Percentiles rank a stretch among this genome's conserved stretches.
These are phyloP conservation scores for Allobates femoralis DNA, from an alignment of 2,797 vertebrate species.

Conservation along the genomic window DNA sequence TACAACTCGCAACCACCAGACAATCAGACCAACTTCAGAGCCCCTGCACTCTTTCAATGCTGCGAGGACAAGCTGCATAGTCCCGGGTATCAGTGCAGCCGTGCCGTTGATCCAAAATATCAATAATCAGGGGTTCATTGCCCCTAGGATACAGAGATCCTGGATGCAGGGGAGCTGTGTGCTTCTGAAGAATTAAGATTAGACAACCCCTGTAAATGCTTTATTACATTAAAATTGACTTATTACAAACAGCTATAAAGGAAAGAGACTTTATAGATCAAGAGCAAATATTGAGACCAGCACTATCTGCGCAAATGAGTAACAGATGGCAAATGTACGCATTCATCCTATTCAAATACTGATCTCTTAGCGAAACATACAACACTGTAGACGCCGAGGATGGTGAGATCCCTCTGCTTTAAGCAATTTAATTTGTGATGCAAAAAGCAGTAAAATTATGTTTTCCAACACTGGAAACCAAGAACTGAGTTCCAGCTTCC, in stretches of 20 bases:
- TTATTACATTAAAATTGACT: not conserved
- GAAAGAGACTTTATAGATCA: slow-evolving; percentile 4
- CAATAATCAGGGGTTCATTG: too few relatives aligned
- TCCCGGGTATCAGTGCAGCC: too few relatives aligned
- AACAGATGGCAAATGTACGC: slow-evolving; percentile 16
- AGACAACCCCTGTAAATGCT: not conserved
- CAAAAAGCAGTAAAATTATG: slow-evolving; percentile 39
- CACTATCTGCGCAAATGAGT: not conserved
- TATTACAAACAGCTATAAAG: not conserved
- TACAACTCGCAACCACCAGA: too few relatives aligned
- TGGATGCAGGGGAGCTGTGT: too few relatives aligned
- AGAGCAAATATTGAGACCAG: not conserved
- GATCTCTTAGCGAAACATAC: slow-evolving; percentile 1
- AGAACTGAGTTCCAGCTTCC: slow-evolving; percentile 28
- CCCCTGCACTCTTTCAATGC: too few relatives aligned
- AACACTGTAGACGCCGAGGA: not conserved
- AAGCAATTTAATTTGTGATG: slow-evolving; percentile 9
- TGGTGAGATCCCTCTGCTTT: not conserved
- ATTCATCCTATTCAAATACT: slow-evolving; percentile 11
- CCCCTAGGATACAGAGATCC: too few relatives aligned
- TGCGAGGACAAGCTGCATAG: too few relatives aligned
- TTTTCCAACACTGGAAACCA: slow-evolving; percentile 20
- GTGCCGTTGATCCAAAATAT: too few relatives aligned
- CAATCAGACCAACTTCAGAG: too few relatives aligned
- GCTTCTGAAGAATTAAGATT: not conserved